Conservation (phyloP, 2,888 invertebrate genomes). For the Erynnis tages region DNA sequence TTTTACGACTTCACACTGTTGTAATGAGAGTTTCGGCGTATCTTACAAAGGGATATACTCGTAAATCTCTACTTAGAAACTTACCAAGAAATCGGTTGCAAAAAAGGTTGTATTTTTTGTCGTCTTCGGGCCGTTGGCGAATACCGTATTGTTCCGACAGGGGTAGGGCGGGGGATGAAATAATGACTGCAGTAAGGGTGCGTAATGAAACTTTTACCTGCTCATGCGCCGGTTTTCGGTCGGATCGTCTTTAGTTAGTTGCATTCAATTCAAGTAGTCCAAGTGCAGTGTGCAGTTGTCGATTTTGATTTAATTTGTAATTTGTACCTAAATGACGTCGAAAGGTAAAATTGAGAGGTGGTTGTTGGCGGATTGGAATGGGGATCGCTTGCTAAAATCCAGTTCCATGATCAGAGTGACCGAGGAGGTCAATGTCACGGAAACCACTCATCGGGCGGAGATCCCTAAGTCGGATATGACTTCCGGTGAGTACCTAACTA, state of each 20-base stretch:
- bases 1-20: constrained; percentile 16
- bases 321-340: constrained; percentile 34
- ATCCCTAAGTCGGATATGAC: constrained; percentile 9
- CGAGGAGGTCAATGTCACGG: constrained; percentile 31
- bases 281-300: constrained; percentile 19
- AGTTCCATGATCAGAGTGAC: constrained; percentile 26
- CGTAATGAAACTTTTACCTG: constrained; percentile 74
- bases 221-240: constrained; percentile 25
- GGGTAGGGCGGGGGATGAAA: constrained; percentile 55
- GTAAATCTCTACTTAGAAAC: constrained; percentile 50
- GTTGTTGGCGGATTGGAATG: constrained; percentile 59
- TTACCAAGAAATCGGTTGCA: constrained; percentile 65
- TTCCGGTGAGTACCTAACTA: constrained; percentile 23
- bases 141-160: constrained; percentile 61
- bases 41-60: constrained; percentile 13
- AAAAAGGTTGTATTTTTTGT: constrained; percentile 69
- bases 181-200: constrained; percentile 67
- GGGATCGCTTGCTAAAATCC: constrained; percentile 19
- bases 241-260: constrained; percentile 9
- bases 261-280: constrained; percentile 3
- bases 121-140: constrained; percentile 56
- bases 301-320: not conserved
- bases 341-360: constrained; percentile 52
- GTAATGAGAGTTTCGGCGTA: constrained; percentile 28
- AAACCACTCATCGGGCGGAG: constrained; percentile 7